phyloP scores from a whole-genome alignment of 2,888 invertebrate species.

The Tridacna crocea region DNA sequence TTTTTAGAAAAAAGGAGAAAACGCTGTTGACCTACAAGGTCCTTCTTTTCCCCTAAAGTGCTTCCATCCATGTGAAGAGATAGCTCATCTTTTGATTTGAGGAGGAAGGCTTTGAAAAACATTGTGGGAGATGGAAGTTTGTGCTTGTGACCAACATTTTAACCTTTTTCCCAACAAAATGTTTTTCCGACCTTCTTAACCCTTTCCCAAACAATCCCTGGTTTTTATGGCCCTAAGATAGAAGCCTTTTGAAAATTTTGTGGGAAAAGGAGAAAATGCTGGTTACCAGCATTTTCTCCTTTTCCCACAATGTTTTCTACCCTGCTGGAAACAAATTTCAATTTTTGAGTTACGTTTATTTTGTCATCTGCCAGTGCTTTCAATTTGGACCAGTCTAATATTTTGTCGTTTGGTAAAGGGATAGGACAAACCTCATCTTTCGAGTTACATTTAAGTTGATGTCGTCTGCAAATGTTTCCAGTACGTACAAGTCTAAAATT shows the following conservation, averaged over 20 bases:
- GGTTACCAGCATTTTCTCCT: neutral
- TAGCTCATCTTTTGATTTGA: no score
- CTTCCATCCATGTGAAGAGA: no score
- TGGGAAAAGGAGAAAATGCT: neutral
- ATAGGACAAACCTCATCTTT: neutral
- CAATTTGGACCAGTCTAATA: neutral
- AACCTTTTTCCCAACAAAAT: neutral
- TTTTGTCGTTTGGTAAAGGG: neutral
- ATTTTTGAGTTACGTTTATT: neutral
- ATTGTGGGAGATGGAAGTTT: neutral
- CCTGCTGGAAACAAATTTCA: neutral
- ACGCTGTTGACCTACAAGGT: no score
- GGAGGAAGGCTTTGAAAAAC: neutral
- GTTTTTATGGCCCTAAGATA: neutral
- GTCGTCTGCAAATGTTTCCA: neutral
- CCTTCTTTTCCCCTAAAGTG: no score
- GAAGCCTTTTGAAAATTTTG: neutral
- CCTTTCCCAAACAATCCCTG: neutral
- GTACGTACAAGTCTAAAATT: neutral
- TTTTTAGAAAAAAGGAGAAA: no score
- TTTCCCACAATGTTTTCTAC: neutral
- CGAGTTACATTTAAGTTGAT: neutral
- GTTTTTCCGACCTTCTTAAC: no score
- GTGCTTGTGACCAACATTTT: no score
- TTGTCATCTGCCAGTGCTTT: neutral